A percentile compares a stretch with the other conserved stretches of the same genome.
Evolutionary conservation across 2,888 invertebrate genomes (phyloP).

Genomic region (Monopis laevigella): DNA sequence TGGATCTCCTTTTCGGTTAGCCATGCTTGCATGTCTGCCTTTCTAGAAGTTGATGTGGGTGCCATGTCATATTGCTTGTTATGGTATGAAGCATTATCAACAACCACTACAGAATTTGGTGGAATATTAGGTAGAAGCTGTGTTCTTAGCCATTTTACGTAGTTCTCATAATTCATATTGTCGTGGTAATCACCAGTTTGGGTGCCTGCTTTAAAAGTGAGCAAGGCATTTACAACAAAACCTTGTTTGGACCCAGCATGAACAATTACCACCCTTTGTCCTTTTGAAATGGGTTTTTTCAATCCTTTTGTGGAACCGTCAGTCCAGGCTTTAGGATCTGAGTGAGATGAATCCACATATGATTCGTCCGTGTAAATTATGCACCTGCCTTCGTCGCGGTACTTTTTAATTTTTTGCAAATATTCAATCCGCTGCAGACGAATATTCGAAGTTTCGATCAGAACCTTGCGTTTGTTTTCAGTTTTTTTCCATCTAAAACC

Average conservation of each 20-base stretch:
- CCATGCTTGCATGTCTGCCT: conserved; percentile 23
- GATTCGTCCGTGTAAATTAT: conserved; percentile 18
- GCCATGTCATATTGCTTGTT: conserved; percentile 20
- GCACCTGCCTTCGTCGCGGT: conserved; percentile 12
- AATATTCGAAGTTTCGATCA: conserved; percentile 21
- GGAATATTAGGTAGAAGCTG: conserved; percentile 25
- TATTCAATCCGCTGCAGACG: conserved; percentile 22
- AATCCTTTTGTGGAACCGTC: conserved; percentile 15
- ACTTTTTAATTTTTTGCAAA: conserved; percentile 18
- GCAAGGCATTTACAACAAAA: conserved; percentile 18
- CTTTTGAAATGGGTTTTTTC: conserved; percentile 22
- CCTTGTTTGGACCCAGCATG: conserved; percentile 17
- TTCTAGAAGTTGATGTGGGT: conserved; percentile 20
- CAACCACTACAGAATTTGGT: conserved; percentile 21
- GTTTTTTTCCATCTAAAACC: conserved; percentile 23
- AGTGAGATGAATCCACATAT: conserved; percentile 11
- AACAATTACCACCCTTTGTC: conserved; percentile 18
- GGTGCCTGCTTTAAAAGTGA: conserved; percentile 21
- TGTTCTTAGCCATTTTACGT: conserved; percentile 24
- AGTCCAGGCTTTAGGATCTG: neutral
- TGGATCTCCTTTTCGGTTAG: conserved; percentile 20
- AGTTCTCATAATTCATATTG: conserved; percentile 26
- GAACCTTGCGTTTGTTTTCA: conserved; percentile 19
- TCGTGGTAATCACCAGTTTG: conserved; percentile 26
- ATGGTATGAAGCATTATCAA: conserved; percentile 25